Percentiles rank a stretch among this genome's conserved stretches.
These are phyloP conservation scores for Dugesia japonica DNA, from an alignment of 2,888 invertebrate genomes.

Conservation along the genomic window DNA sequence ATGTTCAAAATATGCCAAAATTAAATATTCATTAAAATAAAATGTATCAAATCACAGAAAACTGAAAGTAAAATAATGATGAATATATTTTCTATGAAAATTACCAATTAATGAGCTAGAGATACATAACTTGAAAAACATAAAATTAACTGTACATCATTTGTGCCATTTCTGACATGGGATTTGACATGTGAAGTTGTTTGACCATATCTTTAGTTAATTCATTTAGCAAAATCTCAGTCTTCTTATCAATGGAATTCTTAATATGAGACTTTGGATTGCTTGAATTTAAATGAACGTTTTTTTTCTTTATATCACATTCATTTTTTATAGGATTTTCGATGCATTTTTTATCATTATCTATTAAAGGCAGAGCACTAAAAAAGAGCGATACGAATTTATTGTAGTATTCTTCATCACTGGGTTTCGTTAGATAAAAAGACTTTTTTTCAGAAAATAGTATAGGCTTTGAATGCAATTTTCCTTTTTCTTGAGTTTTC, in stretches of 20 bases:
- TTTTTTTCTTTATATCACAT: background rate
- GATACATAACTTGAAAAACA: too few relatives aligned
- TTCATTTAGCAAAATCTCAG: background rate
- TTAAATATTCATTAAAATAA: too few relatives aligned
- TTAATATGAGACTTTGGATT: background rate
- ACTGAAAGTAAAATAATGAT: too few relatives aligned
- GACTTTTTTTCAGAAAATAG: background rate
- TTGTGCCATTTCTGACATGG: background rate
- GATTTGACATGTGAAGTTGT: background rate
- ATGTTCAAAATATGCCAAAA: too few relatives aligned
- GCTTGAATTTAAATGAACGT: background rate
- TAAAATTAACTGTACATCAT: background rate
- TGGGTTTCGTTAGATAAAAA: background rate
- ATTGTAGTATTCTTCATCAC: slow-evolving; percentile 8
- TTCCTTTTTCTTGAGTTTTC: background rate
- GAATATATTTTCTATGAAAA: too few relatives aligned
- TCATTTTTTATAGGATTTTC: background rate
- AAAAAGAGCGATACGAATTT: background rate
- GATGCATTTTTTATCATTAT: background rate
- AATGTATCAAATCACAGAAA: too few relatives aligned
- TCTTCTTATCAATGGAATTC: background rate
- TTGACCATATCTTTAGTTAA: background rate
- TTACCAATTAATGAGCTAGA: too few relatives aligned
- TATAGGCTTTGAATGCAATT: background rate
- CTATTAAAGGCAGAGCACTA: background rate